Evolutionary conservation across 2,888 invertebrate species (phyloP), one percentile per base, ranked within the genome.

Genomic region (Alsophila aescularia): DNA sequence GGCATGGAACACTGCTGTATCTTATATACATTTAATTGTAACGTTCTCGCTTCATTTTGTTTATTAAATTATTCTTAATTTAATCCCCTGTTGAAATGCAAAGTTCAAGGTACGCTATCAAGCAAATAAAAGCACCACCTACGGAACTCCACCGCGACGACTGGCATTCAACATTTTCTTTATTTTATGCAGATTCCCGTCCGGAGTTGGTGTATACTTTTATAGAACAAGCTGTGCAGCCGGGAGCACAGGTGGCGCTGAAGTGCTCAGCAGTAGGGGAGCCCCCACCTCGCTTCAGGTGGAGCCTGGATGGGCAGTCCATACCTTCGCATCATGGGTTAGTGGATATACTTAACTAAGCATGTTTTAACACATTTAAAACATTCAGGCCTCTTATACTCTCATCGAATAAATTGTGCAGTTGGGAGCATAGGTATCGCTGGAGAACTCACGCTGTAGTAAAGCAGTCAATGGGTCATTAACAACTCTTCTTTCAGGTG

Each of bases 191-290:
- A 96, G 96, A 96, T 76, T 95, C 96, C 0, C 93, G 95, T 10
- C 96, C 97, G 1, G 96, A 96, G 87, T 83, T 97, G 70, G 95
- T 96, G 77, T 96, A 96, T 77, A 96, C 95, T 36, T 97, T 97
- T 81, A 95, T 96, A 67, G 96, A 97, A 73, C 95, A 95, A 77
- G 94, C 94, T 18, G 93, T 95, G 44, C 93, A 94, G 70, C 94
- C 94, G 0, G 94, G 94, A 9, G 93, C 93, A 40, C 93, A 94
- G 77, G 93, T 97, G 52, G 96, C 97, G n/a, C 89, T 98, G 58
- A 95, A 96, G 76, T 98, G 98, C 82, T 95, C 96, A 0, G 97
- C 96, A 5, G 95, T 96, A 34, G 98, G 97, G 27, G 96, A 96
- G 66, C 98, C 98, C 2, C 95, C 96, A 7, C 97, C 98, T 4